Base-by-base conservation (phyloP, 2,113 vertebrate genomes). In the Tragelaphus strepsiceros region DNA sequence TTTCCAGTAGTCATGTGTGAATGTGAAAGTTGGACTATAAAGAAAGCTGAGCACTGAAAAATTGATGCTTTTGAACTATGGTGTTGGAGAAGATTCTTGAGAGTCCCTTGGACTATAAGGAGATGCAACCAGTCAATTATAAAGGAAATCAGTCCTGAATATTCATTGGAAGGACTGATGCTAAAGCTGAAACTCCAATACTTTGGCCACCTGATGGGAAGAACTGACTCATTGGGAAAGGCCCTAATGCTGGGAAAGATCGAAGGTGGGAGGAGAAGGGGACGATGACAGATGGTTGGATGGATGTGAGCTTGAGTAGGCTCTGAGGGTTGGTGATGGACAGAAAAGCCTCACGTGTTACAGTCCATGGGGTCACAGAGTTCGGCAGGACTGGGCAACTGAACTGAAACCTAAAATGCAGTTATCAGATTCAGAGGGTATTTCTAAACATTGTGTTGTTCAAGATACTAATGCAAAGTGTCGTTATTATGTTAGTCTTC, bases 321-420 rank as follows among this genome's bases (percentile, higher is more conserved):
- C 67, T 39, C 67, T 71, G 10, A 10, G 19, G 39, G n/a, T 22
- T 71, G 67, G 67, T 39, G n/a, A 71, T 39, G 67, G 67, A 39
- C 67, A 71, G 19, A 71, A 71, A 71, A 39, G 10, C 67, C 67
- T 71, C 19, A n/a, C 0, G 0, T 71, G 67, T 10, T 71, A 39
- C 10, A 39, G 19, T 39, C 67, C n/a, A 71, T 1, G 10, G n/a
- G 5, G 67, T 39, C 67, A 22, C 67, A 71, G 19, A 71, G 10
- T 13, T 39, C n/a, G 67, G 22, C 67, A 39, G 19, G n/a, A 39
- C 19, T 71, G 19, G n/a, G 67, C 67, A 71, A 71, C n/a, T 39
- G n/a, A 71, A 71, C 67, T 71, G 19, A 86, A 94, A 71, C 19
- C 35, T 95, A 67, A 96, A 95, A 96, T 93, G 9, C 49, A 35